Percentiles rank a stretch among this genome's conserved stretches.
Conservation (phyloP, 2,888 invertebrate species). For the Deroplatys truncata region DNA sequence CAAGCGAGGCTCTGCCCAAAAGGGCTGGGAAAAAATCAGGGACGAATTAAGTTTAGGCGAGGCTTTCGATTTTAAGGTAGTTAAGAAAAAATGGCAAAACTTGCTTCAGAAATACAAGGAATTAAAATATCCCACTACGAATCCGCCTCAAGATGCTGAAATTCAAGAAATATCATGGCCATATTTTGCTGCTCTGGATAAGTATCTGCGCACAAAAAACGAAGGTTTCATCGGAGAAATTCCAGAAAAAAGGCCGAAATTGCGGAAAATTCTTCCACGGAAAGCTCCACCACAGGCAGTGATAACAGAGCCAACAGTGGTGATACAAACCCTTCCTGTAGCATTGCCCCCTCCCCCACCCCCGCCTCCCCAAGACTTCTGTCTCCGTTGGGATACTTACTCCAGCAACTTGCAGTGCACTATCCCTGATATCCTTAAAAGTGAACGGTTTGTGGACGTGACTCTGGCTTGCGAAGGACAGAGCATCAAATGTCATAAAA, state of each 20-base stretch:
- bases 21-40: not conserved
- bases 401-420: constrained; percentile 74
- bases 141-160: not conserved
- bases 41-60: not conserved
- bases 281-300: not conserved
- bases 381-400: constrained; percentile 79
- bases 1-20: not conserved
- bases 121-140: not conserved
- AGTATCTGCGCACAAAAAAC: not conserved
- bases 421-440: constrained; percentile 68
- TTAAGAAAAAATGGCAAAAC: not conserved
- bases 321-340: not conserved
- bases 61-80: not conserved
- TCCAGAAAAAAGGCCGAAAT: not conserved
- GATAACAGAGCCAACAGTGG: not conserved
- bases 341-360: not conserved
- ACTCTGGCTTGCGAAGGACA: constrained; percentile 83
- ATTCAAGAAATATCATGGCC: not conserved
- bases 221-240: not conserved
- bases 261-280: not conserved
- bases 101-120: not conserved
- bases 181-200: not conserved
- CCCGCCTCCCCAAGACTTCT: constrained; percentile 36
- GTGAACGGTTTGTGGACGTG: constrained; percentile 84
- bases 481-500: constrained; percentile 81